Evolutionary conservation across 2,888 invertebrate genomes (phyloP), one percentile per base, ranked within the genome.

Genomic region (Crocallis elinguaria): DNA sequence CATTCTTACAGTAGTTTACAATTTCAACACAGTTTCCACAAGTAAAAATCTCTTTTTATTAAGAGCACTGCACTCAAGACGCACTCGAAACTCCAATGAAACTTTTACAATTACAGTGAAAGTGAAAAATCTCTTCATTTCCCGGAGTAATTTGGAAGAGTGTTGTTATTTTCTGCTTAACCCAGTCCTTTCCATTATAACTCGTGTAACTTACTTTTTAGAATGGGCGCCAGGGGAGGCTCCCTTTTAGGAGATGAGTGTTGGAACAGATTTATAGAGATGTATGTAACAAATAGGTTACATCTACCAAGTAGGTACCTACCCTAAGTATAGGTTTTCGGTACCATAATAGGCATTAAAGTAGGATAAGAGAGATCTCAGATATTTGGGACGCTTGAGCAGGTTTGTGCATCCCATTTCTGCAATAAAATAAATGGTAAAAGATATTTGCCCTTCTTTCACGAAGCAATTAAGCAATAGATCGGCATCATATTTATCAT

Each of bases 111-210:
- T n/a, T n/a, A n/a, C 44, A 56, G 44, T 58, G 49, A 48, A 51
- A 50, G 39, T 57, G 56, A 51, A 62, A 69, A 69, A 69, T 64
- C 55, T 51, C 48, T 53, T 43, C 52, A 44, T 59, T 53, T 50
- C 64, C 9, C 17, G 39, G 49, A 63, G 59, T 61, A 54, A 30
- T 23, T 45, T 54, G 36, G 52, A n/a, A 37, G 52, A 53, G 41
- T 25, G 36, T 37, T 36, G 27, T 42, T 54, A 58, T 56, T 52
- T 52, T 41, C 51, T 59, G 58, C 55, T 64, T 58, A 49, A 49
- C 60, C 44, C 58, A 64, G 64, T 57, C 67, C 61, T 64, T 67
- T 37, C 67, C 65, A 73, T 73, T 71, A 71, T 62, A 71, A 65
- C 61, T 67, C 63, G 50, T 52, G 59, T 62, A 71, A 72, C 63